Percentiles rank a stretch among this genome's conserved stretches.
These are phyloP conservation scores for Archocentrus centrarchus DNA, from an alignment of 2,113 vertebrate species.

Conservation along the genomic window DNA sequence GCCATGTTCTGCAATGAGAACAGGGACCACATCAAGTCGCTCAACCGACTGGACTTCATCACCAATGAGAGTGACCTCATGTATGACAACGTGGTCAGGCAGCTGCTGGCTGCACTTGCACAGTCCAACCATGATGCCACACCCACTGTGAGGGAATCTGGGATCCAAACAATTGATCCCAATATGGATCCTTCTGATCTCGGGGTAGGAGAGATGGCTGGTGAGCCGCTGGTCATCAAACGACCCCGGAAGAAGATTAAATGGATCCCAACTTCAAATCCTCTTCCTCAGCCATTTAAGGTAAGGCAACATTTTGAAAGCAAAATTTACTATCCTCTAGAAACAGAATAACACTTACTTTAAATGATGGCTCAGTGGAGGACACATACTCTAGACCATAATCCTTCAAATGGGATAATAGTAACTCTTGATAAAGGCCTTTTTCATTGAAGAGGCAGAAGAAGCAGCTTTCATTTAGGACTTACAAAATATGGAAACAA, in stretches of 20 bases:
- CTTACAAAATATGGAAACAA: neutral
- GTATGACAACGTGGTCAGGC: conserved; percentile 99
- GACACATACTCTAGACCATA: neutral
- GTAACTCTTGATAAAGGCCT: neutral
- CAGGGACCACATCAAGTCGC: conserved; percentile 97
- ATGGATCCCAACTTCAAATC: conserved; percentile 93
- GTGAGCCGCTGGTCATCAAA: conserved; percentile 92
- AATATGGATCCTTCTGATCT: conserved; percentile 89
- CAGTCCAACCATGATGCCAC: conserved; percentile 97
- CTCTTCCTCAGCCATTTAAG: conserved; percentile 96
- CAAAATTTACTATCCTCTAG: neutral
- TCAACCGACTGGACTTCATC: conserved; percentile 98
- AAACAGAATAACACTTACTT: neutral
- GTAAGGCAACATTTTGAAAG: conserved; percentile 38
- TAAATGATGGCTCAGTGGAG: neutral
- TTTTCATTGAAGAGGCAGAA: neutral
- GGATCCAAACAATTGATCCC: conserved; percentile 92
- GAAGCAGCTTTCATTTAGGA: neutral
- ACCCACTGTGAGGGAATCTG: conserved; percentile 93
- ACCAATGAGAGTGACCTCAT: conserved; percentile 99
- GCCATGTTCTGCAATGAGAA: conserved; percentile 99
- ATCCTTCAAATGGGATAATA: neutral
- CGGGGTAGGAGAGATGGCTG: conserved; percentile 85
- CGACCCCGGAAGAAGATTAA: conserved; percentile 96
- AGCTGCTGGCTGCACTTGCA: conserved; percentile 93